Percentiles rank a stretch among this genome's conserved stretches.
phyloP scores from a whole-genome alignment of 2,888 invertebrate genomes.

The Eupithecia abbreviata region DNA sequence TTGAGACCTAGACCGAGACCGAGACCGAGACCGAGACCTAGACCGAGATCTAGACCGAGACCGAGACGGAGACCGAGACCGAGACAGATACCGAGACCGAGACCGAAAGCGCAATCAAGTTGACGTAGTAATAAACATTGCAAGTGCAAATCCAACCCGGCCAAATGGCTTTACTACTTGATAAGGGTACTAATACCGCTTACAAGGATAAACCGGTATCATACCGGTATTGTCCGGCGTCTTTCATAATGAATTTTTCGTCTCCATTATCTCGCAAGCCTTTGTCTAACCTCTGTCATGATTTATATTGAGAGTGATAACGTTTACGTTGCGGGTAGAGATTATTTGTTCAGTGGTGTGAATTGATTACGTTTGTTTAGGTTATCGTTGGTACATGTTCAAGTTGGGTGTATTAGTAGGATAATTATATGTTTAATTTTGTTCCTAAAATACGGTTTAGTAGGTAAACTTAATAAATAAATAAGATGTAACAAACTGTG shows the following conservation, averaged over 20 bases:
- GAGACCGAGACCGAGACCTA: too few relatives aligned
- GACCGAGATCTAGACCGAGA: too few relatives aligned
- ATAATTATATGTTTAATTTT: background rate
- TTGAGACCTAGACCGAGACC: too few relatives aligned
- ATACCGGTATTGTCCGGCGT: slow-evolving; percentile 17
- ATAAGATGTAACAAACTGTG: background rate
- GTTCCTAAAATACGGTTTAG: background rate
- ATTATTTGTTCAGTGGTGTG: background rate
- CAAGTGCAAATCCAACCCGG: background rate
- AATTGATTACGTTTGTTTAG: background rate
- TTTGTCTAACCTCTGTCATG: slow-evolving; percentile 20
- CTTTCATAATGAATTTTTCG: slow-evolving; percentile 22
- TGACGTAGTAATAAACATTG: background rate
- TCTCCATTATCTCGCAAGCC: slow-evolving; percentile 20
- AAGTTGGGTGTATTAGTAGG: background rate
- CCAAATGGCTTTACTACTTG: background rate
- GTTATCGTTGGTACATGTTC: background rate
- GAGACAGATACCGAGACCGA: background rate
- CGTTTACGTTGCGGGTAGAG: background rate
- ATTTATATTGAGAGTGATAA: slow-evolving; percentile 11
- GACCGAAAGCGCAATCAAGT: background rate
- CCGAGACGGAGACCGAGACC: too few relatives aligned
- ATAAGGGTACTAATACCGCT: slow-evolving; percentile 2
- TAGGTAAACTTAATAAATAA: background rate
- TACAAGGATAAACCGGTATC: slow-evolving; percentile 10